These are phyloP conservation scores for Platorchestia sp. DNA, from an alignment of 1,140 invertebrate species.

Conservation along the genomic window DNA sequence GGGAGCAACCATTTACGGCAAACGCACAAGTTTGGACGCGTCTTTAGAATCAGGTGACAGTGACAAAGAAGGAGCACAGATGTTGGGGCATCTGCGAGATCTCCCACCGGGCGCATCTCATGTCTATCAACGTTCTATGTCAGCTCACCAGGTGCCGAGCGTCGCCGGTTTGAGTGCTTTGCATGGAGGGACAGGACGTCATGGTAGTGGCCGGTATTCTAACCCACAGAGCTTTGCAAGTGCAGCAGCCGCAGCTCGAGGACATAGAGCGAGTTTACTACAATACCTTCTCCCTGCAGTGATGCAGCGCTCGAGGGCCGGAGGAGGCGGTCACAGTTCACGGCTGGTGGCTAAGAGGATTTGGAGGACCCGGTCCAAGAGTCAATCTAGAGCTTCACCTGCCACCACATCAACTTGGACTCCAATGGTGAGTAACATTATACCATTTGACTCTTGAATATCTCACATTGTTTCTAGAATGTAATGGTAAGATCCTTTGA, in stretches of 20 bases:
- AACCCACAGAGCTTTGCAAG: slow-evolving; percentile 46
- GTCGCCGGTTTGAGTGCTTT: slow-evolving; percentile 26
- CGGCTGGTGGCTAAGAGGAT: slow-evolving; percentile 84
- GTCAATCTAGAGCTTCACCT: slow-evolving; percentile 78
- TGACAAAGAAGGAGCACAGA: slow-evolving; percentile 7
- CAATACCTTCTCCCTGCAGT: slow-evolving; percentile 72
- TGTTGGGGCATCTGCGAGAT: neutral
- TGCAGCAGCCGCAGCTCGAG: slow-evolving; percentile 14
- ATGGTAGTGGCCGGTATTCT: slow-evolving; percentile 13
- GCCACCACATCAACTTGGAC: slow-evolving; percentile 77
- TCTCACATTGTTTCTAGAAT: neutral
- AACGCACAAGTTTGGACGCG: slow-evolving; percentile 51
- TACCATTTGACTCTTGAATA: neutral
- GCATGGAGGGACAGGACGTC: neutral
- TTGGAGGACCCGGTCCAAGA: slow-evolving; percentile 84
- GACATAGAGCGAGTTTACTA: slow-evolving; percentile 59
- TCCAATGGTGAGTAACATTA: slow-evolving; percentile 80
- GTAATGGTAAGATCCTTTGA: neutral
- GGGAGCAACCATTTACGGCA: slow-evolving; percentile 56
- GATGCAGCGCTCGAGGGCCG: slow-evolving; percentile 77
- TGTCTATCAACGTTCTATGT: slow-evolving; percentile 63
- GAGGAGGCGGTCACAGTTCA: slow-evolving; percentile 70
- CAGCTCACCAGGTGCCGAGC: slow-evolving; percentile 62
- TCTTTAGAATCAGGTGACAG: slow-evolving; percentile 49
- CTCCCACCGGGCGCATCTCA: neutral